A percentile compares a stretch with the other conserved stretches of the same genome.
Evolutionary conservation across 37 sponge, comb jelly and placozoan species (phyloP).

Genomic region (Cladorhizidae sp.): DNA sequence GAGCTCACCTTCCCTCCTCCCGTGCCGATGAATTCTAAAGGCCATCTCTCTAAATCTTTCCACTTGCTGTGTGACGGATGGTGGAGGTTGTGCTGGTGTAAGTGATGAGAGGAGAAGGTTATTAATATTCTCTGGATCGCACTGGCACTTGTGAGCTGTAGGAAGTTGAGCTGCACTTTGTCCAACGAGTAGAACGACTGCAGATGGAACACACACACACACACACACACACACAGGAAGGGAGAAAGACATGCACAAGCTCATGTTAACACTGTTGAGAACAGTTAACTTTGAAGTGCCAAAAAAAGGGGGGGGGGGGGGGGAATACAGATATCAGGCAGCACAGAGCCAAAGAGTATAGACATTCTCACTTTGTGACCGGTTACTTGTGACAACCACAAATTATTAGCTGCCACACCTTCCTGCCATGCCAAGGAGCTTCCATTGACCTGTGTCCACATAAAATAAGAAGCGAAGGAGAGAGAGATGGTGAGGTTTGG

Average conservation of each 20-base stretch:
- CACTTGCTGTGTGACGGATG: not conserved
- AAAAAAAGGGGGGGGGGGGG: not conserved
- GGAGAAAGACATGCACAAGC: too few relatives aligned
- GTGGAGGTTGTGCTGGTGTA: not conserved
- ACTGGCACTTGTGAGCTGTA: conserved; percentile 32
- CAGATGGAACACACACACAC: not conserved
- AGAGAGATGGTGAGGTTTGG: not conserved
- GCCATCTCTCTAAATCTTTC: not conserved
- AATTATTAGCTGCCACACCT: not conserved
- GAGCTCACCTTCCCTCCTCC: not conserved
- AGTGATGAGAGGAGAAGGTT: not conserved
- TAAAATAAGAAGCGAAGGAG: not conserved
- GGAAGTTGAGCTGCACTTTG: conserved; percentile 37
- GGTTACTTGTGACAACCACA: conserved; percentile 1
- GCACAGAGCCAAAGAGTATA: too few relatives aligned
- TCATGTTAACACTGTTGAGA: too few relatives aligned
- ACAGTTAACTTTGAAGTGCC: too few relatives aligned
- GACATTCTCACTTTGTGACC: conserved; percentile 13
- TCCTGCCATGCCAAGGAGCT: not conserved
- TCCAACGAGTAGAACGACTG: conserved; percentile 25
- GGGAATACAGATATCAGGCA: too few relatives aligned
- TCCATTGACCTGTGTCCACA: not conserved
- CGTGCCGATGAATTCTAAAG: not conserved
- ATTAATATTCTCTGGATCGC: conserved; percentile 36
- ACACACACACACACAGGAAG: conserved; percentile 2